These are phyloP conservation scores for Montipora cactus DNA, from an alignment of 64 coral and sea anemone genomes.

Conservation along the genomic window DNA sequence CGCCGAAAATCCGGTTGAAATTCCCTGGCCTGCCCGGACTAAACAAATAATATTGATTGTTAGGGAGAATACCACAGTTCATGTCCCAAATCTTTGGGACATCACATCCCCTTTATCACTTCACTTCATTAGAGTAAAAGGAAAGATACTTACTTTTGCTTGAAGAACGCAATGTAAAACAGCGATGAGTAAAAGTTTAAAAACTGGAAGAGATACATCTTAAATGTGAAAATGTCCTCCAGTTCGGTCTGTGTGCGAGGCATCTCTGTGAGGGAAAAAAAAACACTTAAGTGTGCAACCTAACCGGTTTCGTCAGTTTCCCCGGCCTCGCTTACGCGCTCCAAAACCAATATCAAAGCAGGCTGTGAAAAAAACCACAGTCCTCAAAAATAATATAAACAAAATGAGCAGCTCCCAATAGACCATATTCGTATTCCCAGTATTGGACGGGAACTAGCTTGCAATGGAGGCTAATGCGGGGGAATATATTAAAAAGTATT, in stretches of 20 bases:
- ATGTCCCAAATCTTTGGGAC: neutral
- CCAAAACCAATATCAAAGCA: no score
- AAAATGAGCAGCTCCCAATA: no score
- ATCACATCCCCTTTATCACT: neutral
- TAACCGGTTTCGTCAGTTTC: neutral
- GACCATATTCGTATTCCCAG: no score
- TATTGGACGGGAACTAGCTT: no score
- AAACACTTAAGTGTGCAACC: neutral
- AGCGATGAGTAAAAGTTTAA: constrained; percentile 96
- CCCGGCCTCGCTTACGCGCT: no score
- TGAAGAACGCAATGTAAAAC: constrained; percentile 98
- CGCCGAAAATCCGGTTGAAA: constrained; percentile 75
- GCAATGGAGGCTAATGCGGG: no score
- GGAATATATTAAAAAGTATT: no score
- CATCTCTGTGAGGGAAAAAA: constrained; percentile 71
- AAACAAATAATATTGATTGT: constrained; percentile 15
- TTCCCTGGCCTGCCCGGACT: constrained; percentile 86
- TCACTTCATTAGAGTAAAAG: neutral
- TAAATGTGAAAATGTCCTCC: constrained; percentile 97
- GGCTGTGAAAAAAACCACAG: no score
- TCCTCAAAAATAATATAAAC: no score
- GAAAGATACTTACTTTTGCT: constrained; percentile 71
- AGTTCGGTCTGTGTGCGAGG: constrained; percentile 88
- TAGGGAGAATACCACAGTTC: neutral
- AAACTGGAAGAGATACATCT: constrained; percentile 99